phyloP scores from a whole-genome alignment of 2,888 invertebrate genomes.

The Seira sanloemensis region DNA sequence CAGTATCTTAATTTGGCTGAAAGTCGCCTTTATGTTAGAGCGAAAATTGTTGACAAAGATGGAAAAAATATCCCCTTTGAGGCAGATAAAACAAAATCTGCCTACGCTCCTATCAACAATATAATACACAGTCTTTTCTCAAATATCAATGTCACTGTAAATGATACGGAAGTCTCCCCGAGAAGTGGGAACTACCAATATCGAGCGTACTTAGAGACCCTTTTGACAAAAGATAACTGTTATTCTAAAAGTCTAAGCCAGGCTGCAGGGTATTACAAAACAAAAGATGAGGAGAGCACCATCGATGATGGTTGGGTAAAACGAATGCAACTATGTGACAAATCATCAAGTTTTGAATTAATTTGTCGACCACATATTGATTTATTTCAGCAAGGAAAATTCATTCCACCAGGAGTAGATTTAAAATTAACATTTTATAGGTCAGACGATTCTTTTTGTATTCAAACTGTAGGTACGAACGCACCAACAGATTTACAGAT shows the following conservation, averaged over 20 bases:
- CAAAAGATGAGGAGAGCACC: background rate
- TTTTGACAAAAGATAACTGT: background rate
- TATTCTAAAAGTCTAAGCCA: background rate
- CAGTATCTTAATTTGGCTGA: slow-evolving; percentile 14
- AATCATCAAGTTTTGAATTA: slow-evolving; percentile 5
- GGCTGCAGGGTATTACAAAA: background rate
- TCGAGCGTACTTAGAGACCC: background rate
- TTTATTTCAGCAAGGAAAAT: slow-evolving; percentile 11
- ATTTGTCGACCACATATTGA: slow-evolving; percentile 35
- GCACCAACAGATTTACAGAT: background rate
- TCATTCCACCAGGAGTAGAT: slow-evolving; percentile 22
- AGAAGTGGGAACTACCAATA: background rate
- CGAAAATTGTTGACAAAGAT: background rate
- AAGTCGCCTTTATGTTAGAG: background rate
- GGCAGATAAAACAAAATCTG: background rate
- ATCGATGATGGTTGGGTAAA: background rate
- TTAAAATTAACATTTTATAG: background rate
- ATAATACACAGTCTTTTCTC: background rate
- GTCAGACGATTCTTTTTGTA: slow-evolving; percentile 9
- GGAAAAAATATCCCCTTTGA: slow-evolving; percentile 10
- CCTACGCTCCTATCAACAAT: slow-evolving; percentile 35
- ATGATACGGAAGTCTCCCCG: background rate
- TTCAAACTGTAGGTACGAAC: background rate
- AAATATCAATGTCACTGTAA: background rate
- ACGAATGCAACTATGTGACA: background rate